A percentile compares a stretch with the other conserved stretches of the same genome.
These are phyloP conservation scores for Poecilia velifera DNA, from an alignment of 2,797 vertebrate species.

Conservation along the genomic window DNA sequence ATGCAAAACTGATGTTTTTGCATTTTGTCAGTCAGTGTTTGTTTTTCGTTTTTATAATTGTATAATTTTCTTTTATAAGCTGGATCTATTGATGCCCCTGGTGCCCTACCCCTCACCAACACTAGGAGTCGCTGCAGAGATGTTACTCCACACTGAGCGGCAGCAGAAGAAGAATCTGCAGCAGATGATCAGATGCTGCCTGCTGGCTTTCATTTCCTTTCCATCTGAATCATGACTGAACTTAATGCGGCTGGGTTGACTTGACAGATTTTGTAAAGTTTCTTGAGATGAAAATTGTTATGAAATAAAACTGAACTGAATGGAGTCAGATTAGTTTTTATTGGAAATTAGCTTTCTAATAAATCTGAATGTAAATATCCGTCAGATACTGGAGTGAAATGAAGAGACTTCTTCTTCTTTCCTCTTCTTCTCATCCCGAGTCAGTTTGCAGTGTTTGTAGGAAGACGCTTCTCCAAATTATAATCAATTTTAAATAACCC, in stretches of 20 bases:
- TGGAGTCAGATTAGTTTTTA: background rate
- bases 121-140: background rate
- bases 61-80: too few relatives aligned
- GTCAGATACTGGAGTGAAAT: conserved; percentile 5
- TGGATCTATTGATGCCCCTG: too few relatives aligned
- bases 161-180: background rate
- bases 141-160: background rate
- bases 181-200: background rate
- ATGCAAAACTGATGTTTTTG: background rate
- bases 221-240: background rate
- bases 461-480: conserved; percentile 48
- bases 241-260: background rate
- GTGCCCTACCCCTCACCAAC: background rate
- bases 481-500: conserved; percentile 68
- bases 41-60: background rate
- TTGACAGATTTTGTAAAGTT: background rate
- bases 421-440: conserved; percentile 6
- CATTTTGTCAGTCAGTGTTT: background rate
- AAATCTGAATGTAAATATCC: background rate
- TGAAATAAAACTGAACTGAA: background rate
- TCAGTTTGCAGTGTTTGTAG: conserved; percentile 34
- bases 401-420: conserved; percentile 9
- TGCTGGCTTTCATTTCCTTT: background rate
- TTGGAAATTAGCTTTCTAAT: background rate
- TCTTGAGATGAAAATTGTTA: background rate